These are phyloP conservation scores for Schizothorax lantsangensis DNA, from an alignment of 2,797 vertebrate species.

Conservation along the genomic window DNA sequence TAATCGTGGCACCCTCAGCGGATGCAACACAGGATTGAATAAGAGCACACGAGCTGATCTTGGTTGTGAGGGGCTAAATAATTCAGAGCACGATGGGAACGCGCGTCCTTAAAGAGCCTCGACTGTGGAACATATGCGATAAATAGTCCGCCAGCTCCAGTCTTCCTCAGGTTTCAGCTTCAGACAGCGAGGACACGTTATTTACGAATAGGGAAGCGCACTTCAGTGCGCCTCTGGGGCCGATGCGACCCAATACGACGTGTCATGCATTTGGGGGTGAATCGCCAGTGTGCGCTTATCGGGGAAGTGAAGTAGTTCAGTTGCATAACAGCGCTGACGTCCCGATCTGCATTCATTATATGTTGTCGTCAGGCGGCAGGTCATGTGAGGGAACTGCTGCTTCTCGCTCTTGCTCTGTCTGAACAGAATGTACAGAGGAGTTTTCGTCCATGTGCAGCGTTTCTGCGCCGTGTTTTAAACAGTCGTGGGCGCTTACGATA, in stretches of 20 bases:
- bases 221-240: background rate
- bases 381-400: slow-evolving; percentile 20
- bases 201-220: background rate
- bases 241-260: background rate
- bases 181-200: background rate
- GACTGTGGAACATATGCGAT: slow-evolving; percentile 11
- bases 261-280: background rate
- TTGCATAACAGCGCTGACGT: slow-evolving; percentile 44
- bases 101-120: slow-evolving; percentile 36
- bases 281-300: background rate
- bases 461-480: background rate
- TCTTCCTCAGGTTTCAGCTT: background rate
- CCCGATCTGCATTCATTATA: slow-evolving; percentile 5
- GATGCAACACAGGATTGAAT: background rate
- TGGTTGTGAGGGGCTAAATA: slow-evolving; percentile 22
- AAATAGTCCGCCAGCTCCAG: slow-evolving; percentile 1
- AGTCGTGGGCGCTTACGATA: background rate
- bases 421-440: slow-evolving; percentile 30
- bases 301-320: slow-evolving; percentile 20
- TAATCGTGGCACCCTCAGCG: background rate
- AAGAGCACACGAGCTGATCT: background rate
- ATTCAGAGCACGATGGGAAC: slow-evolving; percentile 18
- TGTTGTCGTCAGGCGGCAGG: slow-evolving; percentile 35
- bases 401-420: background rate
- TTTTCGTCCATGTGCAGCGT: background rate